Base-by-base conservation (phyloP, 2,888 invertebrate genomes). In the Steinernema scapterisci region DNA sequence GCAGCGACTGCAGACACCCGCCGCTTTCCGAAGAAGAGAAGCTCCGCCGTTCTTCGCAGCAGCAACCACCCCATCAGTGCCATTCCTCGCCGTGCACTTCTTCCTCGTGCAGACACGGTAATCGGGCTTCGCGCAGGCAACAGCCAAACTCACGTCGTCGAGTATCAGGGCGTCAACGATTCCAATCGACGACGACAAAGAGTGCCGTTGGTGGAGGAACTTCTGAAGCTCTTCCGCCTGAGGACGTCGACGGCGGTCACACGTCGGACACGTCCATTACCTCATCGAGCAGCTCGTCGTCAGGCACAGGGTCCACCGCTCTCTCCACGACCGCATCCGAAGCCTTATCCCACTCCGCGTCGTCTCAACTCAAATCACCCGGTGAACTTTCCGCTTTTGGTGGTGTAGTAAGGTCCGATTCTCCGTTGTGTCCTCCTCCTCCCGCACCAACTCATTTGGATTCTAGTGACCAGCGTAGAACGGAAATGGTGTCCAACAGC, bases 11-110 rank as follows among this genome's bases (percentile, higher is more conserved):
- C 19, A 48, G 19, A 48, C 48, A 48, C 48, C 48, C 19, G 48
- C 48, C 48, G 48, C 48, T 19, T 48, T 48, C 48, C 16, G 48
- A 48, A 19, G 48, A 48, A 48, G 48, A 48, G 48, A 48, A 48
- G 48, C 48, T 48, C 48, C 48, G 48, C 48, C 48, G 54, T 25
- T 25, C 54, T 3, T 54, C 54, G 54, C 54, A 54, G n/a, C n/a
- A n/a, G n/a, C n/a, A n/a, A n/a, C n/a, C n/a, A 48, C 48, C 38
- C 5, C 52, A 63, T 38, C 63, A 63, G 31, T 63, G 63, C 25
- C 63, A 63, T 27, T 63, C 63, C 7, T 63, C 63, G 63, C 63
- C 63, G 63, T 63, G 63, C 63, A 19, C 31, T 21, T 63, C n/a
- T n/a, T n/a, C n/a, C n/a, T n/a, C 31, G 16, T 63, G 31, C 27